A percentile compares a stretch with the other conserved stretches of the same genome.
These are phyloP conservation scores for Enhydra lutris DNA, from an alignment of 2,113 vertebrate species.

Conservation along the genomic window DNA sequence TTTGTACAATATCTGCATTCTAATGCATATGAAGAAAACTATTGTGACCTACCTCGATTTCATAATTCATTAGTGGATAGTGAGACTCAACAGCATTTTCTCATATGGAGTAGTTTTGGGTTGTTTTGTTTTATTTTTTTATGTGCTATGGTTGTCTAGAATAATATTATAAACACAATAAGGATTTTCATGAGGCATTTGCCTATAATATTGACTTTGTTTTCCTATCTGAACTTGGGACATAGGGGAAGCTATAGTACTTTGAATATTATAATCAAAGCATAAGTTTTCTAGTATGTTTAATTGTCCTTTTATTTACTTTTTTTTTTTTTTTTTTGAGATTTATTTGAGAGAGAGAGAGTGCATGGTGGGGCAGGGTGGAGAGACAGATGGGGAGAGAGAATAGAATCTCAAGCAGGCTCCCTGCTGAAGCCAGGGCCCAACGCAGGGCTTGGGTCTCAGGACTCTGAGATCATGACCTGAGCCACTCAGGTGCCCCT, in stretches of 20 bases:
- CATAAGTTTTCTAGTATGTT: not conserved
- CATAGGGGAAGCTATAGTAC: not conserved
- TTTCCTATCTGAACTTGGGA: not conserved
- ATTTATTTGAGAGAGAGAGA: not conserved
- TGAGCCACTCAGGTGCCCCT: not conserved
- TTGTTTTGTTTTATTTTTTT: not conserved
- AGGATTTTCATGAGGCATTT: conserved; percentile 3
- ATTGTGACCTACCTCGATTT: conserved; percentile 14
- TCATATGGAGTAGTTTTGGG: not conserved
- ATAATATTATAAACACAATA: not conserved
- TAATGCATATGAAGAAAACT: not conserved
- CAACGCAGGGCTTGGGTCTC: not conserved
- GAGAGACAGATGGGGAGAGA: not conserved
- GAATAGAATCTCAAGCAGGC: not conserved
- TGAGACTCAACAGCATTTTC: conserved; percentile 31
- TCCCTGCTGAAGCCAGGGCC: not conserved
- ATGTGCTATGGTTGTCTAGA: not conserved
- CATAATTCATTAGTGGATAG: not conserved
- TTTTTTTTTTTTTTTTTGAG: not conserved
- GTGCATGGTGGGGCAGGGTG: not conserved
- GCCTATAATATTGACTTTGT: not conserved
- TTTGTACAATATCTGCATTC: not conserved
- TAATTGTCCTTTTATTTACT: not conserved
- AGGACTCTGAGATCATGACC: not conserved
- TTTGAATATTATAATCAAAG: conserved; percentile 28